Conservation (phyloP, 2,797 vertebrate genomes). For the Syngnathus rostellatus region DNA sequence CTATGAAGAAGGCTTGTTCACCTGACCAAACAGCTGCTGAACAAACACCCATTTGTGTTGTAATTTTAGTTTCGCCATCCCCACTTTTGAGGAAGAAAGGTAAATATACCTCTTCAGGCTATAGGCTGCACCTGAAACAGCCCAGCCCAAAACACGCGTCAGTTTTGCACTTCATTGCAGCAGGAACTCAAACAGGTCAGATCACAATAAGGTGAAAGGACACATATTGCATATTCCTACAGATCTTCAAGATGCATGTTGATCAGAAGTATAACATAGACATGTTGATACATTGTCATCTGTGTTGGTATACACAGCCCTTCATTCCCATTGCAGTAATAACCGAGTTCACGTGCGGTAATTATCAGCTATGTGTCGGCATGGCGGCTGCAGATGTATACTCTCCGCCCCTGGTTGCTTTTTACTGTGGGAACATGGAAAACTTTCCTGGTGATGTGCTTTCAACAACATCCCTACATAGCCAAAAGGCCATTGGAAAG, state of each 20-base stretch:
- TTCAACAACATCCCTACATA: background rate
- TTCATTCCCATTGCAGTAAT: slow-evolving; percentile 51
- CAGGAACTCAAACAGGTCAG: slow-evolving; percentile 15
- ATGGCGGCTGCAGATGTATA: slow-evolving; percentile 46
- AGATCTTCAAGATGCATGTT: background rate
- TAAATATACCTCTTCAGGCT: slow-evolving; percentile 37
- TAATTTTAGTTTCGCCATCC: slow-evolving; percentile 13
- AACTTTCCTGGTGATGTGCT: background rate
- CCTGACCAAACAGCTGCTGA: slow-evolving; percentile 56
- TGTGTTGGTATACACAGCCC: slow-evolving; percentile 29
- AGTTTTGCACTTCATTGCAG: slow-evolving; percentile 12
- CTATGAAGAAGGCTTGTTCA: slow-evolving; percentile 27
- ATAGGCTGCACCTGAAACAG: slow-evolving; percentile 35
- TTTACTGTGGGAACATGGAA: slow-evolving; percentile 37
- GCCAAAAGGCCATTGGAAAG: too few relatives aligned
- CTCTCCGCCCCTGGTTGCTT: slow-evolving; percentile 20
- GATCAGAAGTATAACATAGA: background rate
- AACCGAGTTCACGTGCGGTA: slow-evolving; percentile 52
- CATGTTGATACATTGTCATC: slow-evolving; percentile 19
- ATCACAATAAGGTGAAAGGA: slow-evolving; percentile 23
- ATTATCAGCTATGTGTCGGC: slow-evolving; percentile 42
- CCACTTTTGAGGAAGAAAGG: slow-evolving; percentile 26
- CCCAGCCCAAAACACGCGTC: slow-evolving; percentile 24
- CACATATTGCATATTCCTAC: slow-evolving; percentile 22
- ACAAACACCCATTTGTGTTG: slow-evolving; percentile 34